Conservation (phyloP, 2,888 invertebrate genomes). For the Creontiades dilutus region DNA sequence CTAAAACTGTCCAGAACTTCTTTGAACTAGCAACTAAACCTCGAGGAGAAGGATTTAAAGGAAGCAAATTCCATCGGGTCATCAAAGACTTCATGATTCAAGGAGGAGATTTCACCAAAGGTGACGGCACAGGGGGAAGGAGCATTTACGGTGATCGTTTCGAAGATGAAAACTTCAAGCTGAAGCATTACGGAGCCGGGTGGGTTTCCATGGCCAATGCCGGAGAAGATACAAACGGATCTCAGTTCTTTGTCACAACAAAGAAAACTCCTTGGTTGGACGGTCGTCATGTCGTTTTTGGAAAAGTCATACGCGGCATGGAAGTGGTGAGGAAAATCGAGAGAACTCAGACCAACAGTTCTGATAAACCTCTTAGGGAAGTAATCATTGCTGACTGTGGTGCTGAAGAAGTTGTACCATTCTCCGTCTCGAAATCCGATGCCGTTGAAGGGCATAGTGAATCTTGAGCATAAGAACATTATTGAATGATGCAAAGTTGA, state of each 20-base stretch:
- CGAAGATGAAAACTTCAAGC: constrained; percentile 97
- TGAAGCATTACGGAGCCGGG: constrained; percentile 97
- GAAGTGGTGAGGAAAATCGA: constrained; percentile 92
- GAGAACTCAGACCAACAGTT: constrained; percentile 83
- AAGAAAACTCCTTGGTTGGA: constrained; percentile 94
- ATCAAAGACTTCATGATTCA: constrained; percentile 97
- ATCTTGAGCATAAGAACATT: background rate
- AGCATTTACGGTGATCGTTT: constrained; percentile 97
- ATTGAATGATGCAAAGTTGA: no score
- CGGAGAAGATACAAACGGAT: constrained; percentile 98
- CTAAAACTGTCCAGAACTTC: constrained; percentile 91
- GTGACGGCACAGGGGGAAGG: constrained; percentile 94
- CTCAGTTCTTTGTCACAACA: constrained; percentile 77
- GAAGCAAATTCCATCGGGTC: constrained; percentile 93
- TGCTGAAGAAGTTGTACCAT: constrained; percentile 86
- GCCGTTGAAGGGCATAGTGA: constrained; percentile 79
- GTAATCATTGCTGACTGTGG: constrained; percentile 90
- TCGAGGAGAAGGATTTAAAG: constrained; percentile 90
- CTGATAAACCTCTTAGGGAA: constrained; percentile 90
- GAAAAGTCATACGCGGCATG: constrained; percentile 93
- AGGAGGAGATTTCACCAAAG: constrained; percentile 96
- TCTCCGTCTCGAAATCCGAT: constrained; percentile 90
- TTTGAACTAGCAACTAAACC: constrained; percentile 87
- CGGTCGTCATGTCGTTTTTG: constrained; percentile 98
- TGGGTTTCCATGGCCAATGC: constrained; percentile 99